Evolutionary conservation across 2,797 vertebrate species (phyloP).

Genomic region (Selene dorsalis): DNA sequence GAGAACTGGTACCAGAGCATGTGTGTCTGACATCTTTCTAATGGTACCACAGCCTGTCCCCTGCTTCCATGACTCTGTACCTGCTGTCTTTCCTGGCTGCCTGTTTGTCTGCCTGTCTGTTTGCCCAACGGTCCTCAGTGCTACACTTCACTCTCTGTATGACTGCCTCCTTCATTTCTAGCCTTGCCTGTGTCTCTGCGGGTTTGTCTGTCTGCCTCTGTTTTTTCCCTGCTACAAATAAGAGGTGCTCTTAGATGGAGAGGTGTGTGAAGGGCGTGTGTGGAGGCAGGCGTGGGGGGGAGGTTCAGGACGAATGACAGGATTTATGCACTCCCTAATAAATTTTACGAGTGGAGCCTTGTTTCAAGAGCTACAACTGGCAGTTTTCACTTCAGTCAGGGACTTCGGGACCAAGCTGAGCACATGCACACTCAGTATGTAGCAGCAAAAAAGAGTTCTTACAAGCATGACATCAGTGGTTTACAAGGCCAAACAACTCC

Average conservation of each 20-base stretch:
- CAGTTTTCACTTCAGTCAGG: constrained; percentile 45
- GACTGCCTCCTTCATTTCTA: constrained; percentile 3
- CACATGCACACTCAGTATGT: constrained; percentile 13
- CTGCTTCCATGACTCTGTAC: constrained; percentile 23
- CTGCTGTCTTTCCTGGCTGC: constrained; percentile 20
- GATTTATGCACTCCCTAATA: constrained; percentile 73
- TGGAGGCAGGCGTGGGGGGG: neutral
- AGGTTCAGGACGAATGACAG: constrained; percentile 31
- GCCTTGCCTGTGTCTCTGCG: constrained; percentile 1
- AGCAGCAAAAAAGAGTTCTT: constrained; percentile 16
- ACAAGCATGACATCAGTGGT: constrained; percentile 21
- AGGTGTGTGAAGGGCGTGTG: constrained; percentile 46
- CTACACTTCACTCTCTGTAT: constrained; percentile 1
- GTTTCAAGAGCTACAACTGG: constrained; percentile 62
- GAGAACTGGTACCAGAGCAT: constrained; percentile 42
- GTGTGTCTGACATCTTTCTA: constrained; percentile 53
- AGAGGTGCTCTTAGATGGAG: constrained; percentile 33
- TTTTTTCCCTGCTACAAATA: constrained; percentile 13
- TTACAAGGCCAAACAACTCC: constrained; percentile 16
- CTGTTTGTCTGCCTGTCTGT: constrained; percentile 26
- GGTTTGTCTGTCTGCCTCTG: constrained; percentile 10
- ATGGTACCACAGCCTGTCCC: constrained; percentile 56
- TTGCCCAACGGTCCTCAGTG: neutral
- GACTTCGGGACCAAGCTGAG: constrained; percentile 9
- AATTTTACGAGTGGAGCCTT: constrained; percentile 70